phyloP scores from a whole-genome alignment of 2,797 vertebrate genomes.

The Furcifer pardalis region DNA sequence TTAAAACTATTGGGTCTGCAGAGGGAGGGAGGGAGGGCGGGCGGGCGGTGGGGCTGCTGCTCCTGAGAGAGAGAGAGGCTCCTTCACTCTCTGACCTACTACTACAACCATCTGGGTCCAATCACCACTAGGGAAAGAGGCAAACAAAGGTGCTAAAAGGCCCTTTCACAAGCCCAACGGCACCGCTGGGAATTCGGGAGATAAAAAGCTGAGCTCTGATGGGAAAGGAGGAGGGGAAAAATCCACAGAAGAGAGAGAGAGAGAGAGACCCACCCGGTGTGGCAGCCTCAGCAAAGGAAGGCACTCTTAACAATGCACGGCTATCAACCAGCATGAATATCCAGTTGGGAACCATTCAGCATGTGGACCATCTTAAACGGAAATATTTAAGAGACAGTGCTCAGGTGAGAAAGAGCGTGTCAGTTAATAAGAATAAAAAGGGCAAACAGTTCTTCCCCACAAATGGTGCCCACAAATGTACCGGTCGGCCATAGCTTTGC shows the following conservation, averaged over 20 bases:
- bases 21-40: constrained; percentile 81
- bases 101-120: constrained; percentile 86
- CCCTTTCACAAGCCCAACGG: constrained; percentile 85
- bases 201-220: constrained; percentile 73
- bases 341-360: constrained; percentile 77
- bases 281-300: constrained; percentile 78
- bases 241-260: constrained; percentile 70
- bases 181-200: constrained; percentile 75
- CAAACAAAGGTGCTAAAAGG: constrained; percentile 97
- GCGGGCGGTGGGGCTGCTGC: too few relatives aligned
- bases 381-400: constrained; percentile 71
- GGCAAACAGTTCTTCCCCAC: constrained; percentile 34
- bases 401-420: constrained; percentile 69
- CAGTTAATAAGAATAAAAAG: constrained; percentile 60
- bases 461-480: neutral
- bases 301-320: constrained; percentile 77
- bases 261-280: too few relatives aligned
- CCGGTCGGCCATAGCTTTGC: too few relatives aligned
- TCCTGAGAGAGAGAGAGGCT: too few relatives aligned
- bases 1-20: constrained; percentile 78
- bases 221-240: constrained; percentile 28
- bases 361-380: constrained; percentile 69
- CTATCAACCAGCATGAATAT: constrained; percentile 81
- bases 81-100: constrained; percentile 84
- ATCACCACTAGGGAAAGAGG: constrained; percentile 82